Conservation (phyloP, 1,140 invertebrate species). For the Nomia melanderi region DNA sequence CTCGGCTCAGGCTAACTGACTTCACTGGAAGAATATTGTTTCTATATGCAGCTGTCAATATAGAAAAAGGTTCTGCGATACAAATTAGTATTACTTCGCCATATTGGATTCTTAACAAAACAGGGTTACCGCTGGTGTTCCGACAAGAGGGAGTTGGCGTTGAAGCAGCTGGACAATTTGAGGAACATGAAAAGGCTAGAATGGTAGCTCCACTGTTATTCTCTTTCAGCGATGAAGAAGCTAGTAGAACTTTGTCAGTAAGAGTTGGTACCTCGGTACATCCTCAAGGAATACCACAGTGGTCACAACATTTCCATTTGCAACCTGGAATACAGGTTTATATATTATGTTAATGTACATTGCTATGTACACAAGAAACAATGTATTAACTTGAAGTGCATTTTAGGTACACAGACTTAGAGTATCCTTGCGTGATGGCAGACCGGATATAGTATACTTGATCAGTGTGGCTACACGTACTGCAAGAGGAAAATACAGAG, state of each 20-base stretch:
- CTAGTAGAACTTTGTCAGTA: conserved; percentile 82
- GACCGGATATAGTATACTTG: conserved; percentile 87
- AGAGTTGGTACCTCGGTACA: conserved; percentile 88
- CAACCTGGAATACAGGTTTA: conserved; percentile 87
- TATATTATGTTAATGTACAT: too few species aligned
- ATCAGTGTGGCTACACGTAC: conserved; percentile 94
- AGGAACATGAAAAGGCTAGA: conserved; percentile 96
- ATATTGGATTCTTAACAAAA: conserved; percentile 98
- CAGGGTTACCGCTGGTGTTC: conserved; percentile 96
- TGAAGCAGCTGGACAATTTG: conserved; percentile 95
- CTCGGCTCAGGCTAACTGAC: conserved; percentile 86
- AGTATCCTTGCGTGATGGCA: conserved; percentile 83
- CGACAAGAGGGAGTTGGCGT: conserved; percentile 91
- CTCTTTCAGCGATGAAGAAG: conserved; percentile 94
- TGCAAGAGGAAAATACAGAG: conserved; percentile 92
- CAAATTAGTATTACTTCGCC: conserved; percentile 91
- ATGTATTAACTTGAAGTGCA: background rate
- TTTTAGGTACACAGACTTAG: conserved; percentile 83
- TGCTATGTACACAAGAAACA: too few species aligned
- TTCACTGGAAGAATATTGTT: conserved; percentile 86
- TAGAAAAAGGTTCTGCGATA: conserved; percentile 79
- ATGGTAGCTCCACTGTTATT: conserved; percentile 96
- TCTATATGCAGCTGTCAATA: conserved; percentile 85
- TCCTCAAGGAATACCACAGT: conserved; percentile 85
- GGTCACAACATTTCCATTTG: conserved; percentile 92